These are phyloP conservation scores for Saccopteryx bilineata DNA, from an alignment of 2,113 vertebrate species.

Conservation along the genomic window DNA sequence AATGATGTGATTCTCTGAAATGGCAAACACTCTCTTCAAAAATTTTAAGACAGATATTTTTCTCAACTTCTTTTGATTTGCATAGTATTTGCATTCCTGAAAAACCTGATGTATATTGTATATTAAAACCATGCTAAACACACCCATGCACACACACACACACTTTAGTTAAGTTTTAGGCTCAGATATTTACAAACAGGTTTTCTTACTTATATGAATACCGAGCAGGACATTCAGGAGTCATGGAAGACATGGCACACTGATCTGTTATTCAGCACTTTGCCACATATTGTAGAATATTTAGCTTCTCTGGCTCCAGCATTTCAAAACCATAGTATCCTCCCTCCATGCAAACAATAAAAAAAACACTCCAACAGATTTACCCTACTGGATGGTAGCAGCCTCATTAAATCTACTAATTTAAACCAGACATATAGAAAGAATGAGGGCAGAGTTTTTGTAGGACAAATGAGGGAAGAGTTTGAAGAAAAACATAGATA, in stretches of 20 bases:
- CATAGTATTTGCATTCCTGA: not conserved
- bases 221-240: not conserved
- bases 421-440: not conserved
- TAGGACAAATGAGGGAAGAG: not conserved
- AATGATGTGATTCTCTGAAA: constrained; percentile 28
- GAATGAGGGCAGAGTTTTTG: not conserved
- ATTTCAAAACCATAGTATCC: not conserved
- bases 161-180: not conserved
- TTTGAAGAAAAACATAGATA: not conserved
- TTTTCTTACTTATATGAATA: not conserved
- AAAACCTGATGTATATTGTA: not conserved
- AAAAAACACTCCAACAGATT: not conserved
- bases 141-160: not conserved
- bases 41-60: constrained; percentile 32
- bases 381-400: not conserved
- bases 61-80: constrained; percentile 20
- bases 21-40: not conserved
- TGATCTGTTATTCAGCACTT: constrained; percentile 5
- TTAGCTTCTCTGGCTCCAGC: not conserved
- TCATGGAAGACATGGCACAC: not conserved
- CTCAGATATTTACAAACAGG: not conserved
- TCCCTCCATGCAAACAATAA: not conserved
- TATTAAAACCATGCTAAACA: not conserved
- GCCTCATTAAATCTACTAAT: not conserved
- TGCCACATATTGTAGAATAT: not conserved